Evolutionary conservation across 1,140 invertebrate genomes (phyloP).

Genomic region (Lordiphosa collinella): DNA sequence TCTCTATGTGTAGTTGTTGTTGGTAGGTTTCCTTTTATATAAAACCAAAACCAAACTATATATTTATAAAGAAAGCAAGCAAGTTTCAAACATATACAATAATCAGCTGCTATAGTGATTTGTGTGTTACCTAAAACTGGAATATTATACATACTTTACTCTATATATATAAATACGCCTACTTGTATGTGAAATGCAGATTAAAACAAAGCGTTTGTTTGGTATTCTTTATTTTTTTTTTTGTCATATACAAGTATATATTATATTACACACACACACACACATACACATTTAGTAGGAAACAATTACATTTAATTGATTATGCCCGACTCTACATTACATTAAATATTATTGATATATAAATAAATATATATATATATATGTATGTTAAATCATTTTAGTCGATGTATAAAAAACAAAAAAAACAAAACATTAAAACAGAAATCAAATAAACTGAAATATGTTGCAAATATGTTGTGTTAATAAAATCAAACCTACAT

Average conservation of each 20-base stretch:
- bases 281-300: constrained; percentile 32
- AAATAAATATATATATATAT: constrained; percentile 53
- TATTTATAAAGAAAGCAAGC: constrained; percentile 23
- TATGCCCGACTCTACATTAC: constrained; percentile 51
- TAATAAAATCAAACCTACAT: not conserved
- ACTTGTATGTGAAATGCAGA: constrained; percentile 28
- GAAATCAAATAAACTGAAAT: constrained; percentile 21
- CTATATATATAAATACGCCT: constrained; percentile 23
- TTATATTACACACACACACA: constrained; percentile 34
- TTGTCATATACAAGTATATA: constrained; percentile 28
- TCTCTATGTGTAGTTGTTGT: constrained; percentile 69
- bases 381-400: constrained; percentile 77
- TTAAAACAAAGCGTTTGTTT: constrained; percentile 34
- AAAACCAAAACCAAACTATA: constrained; percentile 33
- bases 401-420: constrained; percentile 66
- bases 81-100: constrained; percentile 10
- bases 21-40: constrained; percentile 51
- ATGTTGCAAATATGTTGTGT: constrained; percentile 2
- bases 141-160: constrained; percentile 33
- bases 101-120: constrained; percentile 22
- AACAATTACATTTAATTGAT: constrained; percentile 50
- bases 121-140: constrained; percentile 33
- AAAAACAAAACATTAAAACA: constrained; percentile 56
- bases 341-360: constrained; percentile 53
- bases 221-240: constrained; percentile 22